Percentiles rank a stretch among this genome's conserved stretches.
phyloP scores from a whole-genome alignment of 2,113 vertebrate genomes.

The Phalacrocorax brasilianus region DNA sequence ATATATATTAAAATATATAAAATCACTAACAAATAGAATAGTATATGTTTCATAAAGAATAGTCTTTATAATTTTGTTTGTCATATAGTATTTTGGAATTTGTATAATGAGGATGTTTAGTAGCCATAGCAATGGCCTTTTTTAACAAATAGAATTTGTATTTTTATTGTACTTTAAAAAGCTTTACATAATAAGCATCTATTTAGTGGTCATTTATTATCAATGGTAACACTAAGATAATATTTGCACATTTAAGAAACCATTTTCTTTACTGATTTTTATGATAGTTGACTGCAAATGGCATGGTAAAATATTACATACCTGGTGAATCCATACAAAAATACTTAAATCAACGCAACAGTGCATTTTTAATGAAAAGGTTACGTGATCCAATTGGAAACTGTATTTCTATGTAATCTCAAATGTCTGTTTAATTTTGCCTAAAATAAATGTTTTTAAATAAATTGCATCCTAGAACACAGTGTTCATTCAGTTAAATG shows the following conservation, averaged over 20 bases:
- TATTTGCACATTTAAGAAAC: slow-evolving; percentile 74
- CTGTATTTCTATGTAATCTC: slow-evolving; percentile 80
- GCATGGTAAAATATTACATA: slow-evolving; percentile 67
- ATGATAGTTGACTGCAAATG: slow-evolving; percentile 62
- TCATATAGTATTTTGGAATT: no score
- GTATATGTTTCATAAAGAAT: no score
- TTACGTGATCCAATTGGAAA: slow-evolving; percentile 57
- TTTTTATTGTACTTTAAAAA: slow-evolving; percentile 83
- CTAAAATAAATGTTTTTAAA: slow-evolving; percentile 81
- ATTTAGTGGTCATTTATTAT: slow-evolving; percentile 77
- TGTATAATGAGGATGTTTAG: no score
- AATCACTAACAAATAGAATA: no score
- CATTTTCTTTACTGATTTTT: slow-evolving; percentile 72
- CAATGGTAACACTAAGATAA: slow-evolving; percentile 71
- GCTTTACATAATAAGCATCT: slow-evolving; percentile 78
- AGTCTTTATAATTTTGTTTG: no score
- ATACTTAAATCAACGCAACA: slow-evolving; percentile 49
- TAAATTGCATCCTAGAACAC: slow-evolving; percentile 45
- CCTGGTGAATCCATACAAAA: slow-evolving; percentile 42
- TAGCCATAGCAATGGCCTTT: slow-evolving; percentile 64
- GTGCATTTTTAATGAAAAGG: slow-evolving; percentile 70
- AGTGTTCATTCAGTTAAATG: slow-evolving; percentile 18
- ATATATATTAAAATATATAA: no score
- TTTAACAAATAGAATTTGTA: slow-evolving; percentile 83
- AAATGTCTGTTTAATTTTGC: slow-evolving; percentile 76